Evolutionary conservation across 1,140 invertebrate species (phyloP).

Genomic region (Leptinotarsa texana): DNA sequence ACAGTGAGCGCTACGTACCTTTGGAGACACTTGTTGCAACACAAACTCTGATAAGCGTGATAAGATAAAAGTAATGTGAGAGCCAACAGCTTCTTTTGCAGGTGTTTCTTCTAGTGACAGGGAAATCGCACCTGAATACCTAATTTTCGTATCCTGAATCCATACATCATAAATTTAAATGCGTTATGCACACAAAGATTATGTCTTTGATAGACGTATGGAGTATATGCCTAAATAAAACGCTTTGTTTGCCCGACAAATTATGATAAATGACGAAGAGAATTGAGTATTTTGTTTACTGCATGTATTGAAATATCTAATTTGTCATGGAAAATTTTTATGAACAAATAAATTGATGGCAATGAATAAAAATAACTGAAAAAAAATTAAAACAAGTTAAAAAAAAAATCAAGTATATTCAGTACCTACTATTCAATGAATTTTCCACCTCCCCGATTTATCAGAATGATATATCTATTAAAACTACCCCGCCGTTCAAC

Average conservation of each 20-base stretch:
- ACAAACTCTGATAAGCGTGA: not conserved
- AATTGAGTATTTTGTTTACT: not conserved
- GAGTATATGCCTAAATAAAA: not conserved
- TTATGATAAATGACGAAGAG: not conserved
- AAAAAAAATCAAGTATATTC: no score
- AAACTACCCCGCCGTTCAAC: no score
- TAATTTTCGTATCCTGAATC: not conserved
- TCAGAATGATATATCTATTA: no score
- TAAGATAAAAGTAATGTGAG: not conserved
- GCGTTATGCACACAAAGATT: not conserved
- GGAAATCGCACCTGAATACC: slow-evolving; percentile 2
- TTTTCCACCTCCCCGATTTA: no score
- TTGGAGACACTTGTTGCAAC: slow-evolving; percentile 7
- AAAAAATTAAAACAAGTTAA: no score
- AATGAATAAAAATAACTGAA: no score
- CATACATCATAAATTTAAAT: slow-evolving; percentile 1
- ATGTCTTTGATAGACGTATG: not conserved
- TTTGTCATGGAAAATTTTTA: no score
- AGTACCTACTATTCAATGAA: no score
- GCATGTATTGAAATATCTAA: no score
- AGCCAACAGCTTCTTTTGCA: not conserved
- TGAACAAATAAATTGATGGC: no score
- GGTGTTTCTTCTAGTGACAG: slow-evolving; percentile 1
- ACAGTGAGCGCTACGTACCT: not conserved
- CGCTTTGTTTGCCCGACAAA: not conserved